Conservation (phyloP, 2,113 vertebrate genomes). For the Ia io region DNA sequence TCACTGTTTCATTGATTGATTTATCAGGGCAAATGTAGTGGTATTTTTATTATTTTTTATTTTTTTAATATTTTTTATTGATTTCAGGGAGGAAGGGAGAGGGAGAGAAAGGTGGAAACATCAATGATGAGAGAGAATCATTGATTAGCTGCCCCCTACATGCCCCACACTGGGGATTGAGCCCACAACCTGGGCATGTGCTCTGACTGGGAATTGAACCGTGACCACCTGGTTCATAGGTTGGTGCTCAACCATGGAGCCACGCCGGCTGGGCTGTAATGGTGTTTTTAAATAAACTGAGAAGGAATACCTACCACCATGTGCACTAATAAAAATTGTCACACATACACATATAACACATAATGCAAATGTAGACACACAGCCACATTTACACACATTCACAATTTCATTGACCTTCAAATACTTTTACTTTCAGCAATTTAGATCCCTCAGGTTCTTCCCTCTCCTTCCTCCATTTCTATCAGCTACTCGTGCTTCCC, state of each 20-base stretch:
- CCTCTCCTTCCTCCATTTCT: background rate
- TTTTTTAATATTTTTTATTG: too few species aligned
- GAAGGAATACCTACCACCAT: background rate
- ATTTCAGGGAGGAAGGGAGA: too few species aligned
- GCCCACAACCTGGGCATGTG: too few species aligned
- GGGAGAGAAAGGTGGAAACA: too few species aligned
- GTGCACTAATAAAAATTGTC: background rate
- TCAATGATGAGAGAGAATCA: too few species aligned
- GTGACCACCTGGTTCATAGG: too few species aligned
- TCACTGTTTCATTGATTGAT: background rate
- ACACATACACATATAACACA: background rate
- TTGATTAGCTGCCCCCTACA: too few species aligned
- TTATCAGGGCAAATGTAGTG: background rate
- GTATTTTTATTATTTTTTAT: background rate
- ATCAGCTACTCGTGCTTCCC: background rate
- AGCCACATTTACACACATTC: background rate
- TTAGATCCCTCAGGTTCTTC: background rate
- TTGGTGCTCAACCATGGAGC: too few species aligned
- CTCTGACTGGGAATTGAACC: too few species aligned
- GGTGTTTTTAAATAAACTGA: conserved; percentile 7
- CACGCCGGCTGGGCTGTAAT: too few species aligned
- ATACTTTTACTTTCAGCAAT: background rate
- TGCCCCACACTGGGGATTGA: too few species aligned
- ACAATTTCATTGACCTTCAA: background rate
- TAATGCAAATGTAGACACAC: background rate